These are phyloP conservation scores for Andrena camellia DNA, from an alignment of 2,888 invertebrate genomes.

Conservation along the genomic window DNA sequence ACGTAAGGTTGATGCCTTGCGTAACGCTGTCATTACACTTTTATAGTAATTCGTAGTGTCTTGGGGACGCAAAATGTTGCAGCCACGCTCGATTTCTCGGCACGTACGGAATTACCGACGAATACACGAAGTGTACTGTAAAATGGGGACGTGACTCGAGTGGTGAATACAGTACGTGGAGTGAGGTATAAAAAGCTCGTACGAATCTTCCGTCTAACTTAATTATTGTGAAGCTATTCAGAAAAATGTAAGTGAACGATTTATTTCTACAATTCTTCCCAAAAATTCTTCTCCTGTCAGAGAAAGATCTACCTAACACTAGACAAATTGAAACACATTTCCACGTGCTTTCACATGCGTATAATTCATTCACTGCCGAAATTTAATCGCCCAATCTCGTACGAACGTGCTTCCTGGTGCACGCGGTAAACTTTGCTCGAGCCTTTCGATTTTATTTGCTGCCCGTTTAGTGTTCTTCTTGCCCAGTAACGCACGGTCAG, in stretches of 20 bases:
- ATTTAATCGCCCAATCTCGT: too few relatives aligned
- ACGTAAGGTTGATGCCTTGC: constrained; percentile 57
- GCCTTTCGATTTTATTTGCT: constrained; percentile 29
- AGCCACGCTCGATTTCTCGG: neutral
- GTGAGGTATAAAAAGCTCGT: neutral
- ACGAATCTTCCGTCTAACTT: neutral
- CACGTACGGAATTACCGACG: neutral
- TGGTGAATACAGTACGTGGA: neutral
- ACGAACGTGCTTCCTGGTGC: too few relatives aligned
- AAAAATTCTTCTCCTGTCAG: too few relatives aligned
- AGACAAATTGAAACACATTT: too few relatives aligned
- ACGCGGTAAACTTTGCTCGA: neutral
- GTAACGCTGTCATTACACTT: constrained; percentile 60
- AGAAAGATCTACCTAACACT: too few relatives aligned
- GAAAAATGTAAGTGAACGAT: too few relatives aligned
- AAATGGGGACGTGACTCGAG: neutral
- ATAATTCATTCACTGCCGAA: too few relatives aligned
- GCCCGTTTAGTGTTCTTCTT: neutral
- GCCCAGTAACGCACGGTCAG: neutral
- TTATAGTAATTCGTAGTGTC: constrained; percentile 48
- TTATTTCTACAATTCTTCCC: too few relatives aligned
- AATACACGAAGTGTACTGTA: neutral
- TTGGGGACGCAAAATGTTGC: neutral
- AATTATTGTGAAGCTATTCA: too few relatives aligned
- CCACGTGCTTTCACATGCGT: too few relatives aligned